Base-by-base conservation (phyloP, 2,888 invertebrate genomes). In the Argyra leucocephala region DNA sequence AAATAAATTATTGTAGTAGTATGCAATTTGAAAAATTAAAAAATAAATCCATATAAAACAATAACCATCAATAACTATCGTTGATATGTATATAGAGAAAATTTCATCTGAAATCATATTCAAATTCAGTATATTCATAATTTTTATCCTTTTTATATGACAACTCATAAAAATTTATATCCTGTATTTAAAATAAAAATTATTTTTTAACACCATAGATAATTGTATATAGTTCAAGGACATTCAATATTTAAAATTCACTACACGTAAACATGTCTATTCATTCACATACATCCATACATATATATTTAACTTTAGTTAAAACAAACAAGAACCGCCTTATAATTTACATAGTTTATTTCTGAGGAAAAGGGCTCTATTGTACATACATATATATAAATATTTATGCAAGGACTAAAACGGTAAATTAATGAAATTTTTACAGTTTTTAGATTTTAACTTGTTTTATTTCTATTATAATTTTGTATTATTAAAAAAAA, bases 321-420 rank as follows among this genome's bases (percentile, higher is more conserved):
- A 48, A 48, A 48, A 48, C 48, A 48, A 48, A 48, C 48, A 48
- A 48, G 48, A 18, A 48, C 48, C 48, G 48, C 48, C 48, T 48
- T 48, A 18, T 48, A 48, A 48, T 48, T 48, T 48, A 48, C 6
- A 7, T 18, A 3, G 2, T 48, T 3, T n/a, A 18, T 48, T 48
- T 48, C n/a, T 18, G 15, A 48, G 18, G 48, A 48, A 48, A 48
- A 31, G 31, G 31, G 10, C 10, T n/a, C n/a, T n/a, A n/a, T n/a
- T n/a, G n/a, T n/a, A n/a, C n/a, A n/a, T n/a, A n/a, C n/a, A n/a
- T n/a, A n/a, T n/a, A n/a, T 7, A 31, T 31, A 31, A 31, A 10
- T 10, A 48, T 15, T 12, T 48, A 15, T n/a, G 18, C 48, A 48
- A 48, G 48, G 48, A 48, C 48, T n/a, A 18, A 48, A 48, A 48